Base-by-base conservation (phyloP, 1,140 invertebrate species). In the Solenopsis fugax region DNA sequence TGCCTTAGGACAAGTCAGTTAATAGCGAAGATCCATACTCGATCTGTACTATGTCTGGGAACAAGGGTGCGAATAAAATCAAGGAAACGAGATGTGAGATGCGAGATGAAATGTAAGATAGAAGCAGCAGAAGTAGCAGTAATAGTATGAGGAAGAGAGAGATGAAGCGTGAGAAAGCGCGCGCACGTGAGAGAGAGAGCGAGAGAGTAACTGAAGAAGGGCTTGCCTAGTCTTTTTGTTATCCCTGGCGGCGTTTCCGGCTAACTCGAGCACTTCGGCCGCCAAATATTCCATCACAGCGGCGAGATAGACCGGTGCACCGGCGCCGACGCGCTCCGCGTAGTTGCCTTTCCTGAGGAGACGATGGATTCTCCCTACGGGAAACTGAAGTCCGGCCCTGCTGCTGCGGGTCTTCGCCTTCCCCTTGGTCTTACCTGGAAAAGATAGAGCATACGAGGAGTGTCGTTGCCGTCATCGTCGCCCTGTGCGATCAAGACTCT, bases 321-420 rank as follows among this genome's bases (percentile, higher is more conserved):
- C 97, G 90, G 95, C 95, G 50, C 97, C 96, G 4, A 97, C 95
- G 21, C 97, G 95, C 88, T 96, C 95, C 2, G 96, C 96, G 91
- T 96, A 97, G 90, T 97, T 95, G 18, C 96, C 96, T 88, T 97
- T 97, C 18, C 96, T 94, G 4, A 97, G 93, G 45, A 97, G 94
- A 87, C 96, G 96, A 91, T 97, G 97, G 71, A 96, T 94, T 73
- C 96, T 93, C 21, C 95, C 95, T 4, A 96, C 97, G 1, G 97
- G 97, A 88, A 98, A 97, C 67, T 96, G 96, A 7, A 97, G 95
- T 12, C 97, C 97, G 50, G 97, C 97, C 18, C 97, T 95, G 85
- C 93, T 96, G 34, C 96, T 97, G 45, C 96, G 95, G 18, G 96
- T 94, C 95, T 96, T 96, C 86, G 93, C 93, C 93, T 96, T 96